Base-by-base conservation (phyloP, 2,113 vertebrate genomes). In the Verasper variegatus region DNA sequence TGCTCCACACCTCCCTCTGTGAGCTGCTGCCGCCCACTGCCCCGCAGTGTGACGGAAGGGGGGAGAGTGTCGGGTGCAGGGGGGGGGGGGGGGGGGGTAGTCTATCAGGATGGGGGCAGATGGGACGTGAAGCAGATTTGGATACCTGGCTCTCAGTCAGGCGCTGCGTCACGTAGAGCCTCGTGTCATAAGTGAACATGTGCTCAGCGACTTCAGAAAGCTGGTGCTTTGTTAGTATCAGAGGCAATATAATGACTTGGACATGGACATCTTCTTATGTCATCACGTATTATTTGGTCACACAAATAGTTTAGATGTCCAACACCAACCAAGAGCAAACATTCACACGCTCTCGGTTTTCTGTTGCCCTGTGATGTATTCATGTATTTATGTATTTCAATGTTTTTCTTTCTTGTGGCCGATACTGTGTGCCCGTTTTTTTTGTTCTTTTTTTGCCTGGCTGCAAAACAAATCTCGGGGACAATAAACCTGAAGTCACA, bases 1-100 rank as follows among this genome's bases (percentile, higher is more conserved):
- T 74, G 76, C 64, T 70, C 78, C 52, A 26, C 87, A 74, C 84
- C 89, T 81, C 82, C 86, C 87, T 84, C 81, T 11, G 65, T 7
- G 80, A 82, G 76, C 76, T 20, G 55, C 68, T 58, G 76, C 37
- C 60, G 82, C 69, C 78, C 69, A 74, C 68, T 58, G 76, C 37
- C 60, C 81, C 69, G 74, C 69, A 74, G 63, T 60, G 61, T 59
- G 82, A 68, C 74, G 24, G 65, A 52, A 65, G 52, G 57, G 55
- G 59, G 59, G n/a, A 51, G 20, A 12, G 40, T 42, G 40, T 42
- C 40, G 24, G 31, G 27, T 1, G 9, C 18, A 14, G 27, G 52
- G 52, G 52, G 45, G 42, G 23, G 51, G 51, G 51, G 40, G 40
- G 23, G 24, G 51, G 51, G 51, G 40, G 40, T 47, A 47, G 14